phyloP scores from a whole-genome alignment of 1,140 invertebrate genomes.

The Gonatopus flavifemur region DNA sequence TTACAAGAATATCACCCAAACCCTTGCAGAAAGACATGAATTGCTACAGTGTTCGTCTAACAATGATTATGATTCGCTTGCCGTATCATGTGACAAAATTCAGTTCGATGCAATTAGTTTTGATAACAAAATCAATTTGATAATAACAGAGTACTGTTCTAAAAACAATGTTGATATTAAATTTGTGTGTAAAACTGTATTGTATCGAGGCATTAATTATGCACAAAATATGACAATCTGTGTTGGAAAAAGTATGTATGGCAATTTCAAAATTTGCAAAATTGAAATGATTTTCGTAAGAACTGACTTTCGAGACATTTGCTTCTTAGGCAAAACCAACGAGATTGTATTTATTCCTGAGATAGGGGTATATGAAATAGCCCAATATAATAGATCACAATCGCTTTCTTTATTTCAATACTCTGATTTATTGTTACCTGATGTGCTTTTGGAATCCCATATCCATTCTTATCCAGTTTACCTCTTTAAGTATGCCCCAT shows the following conservation, averaged over 20 bases:
- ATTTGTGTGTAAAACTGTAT: not conserved
- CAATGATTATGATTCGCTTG: not conserved
- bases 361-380: conserved; percentile 10
- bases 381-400: not conserved
- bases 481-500: conserved; percentile 3
- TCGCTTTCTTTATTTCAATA: conserved; percentile 3
- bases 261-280: conserved; percentile 7
- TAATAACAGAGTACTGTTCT: not conserved
- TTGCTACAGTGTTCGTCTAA: not conserved
- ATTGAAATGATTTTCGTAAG: conserved; percentile 11
- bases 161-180: not conserved
- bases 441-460: not conserved
- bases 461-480: conserved; percentile 7
- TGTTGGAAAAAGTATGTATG: no score
- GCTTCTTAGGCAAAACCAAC: conserved; percentile 2
- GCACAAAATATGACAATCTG: conserved; percentile 1
- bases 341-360: conserved; percentile 4
- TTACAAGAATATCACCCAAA: conserved; percentile 3
- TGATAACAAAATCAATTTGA: not conserved
- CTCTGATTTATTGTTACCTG: conserved; percentile 2
- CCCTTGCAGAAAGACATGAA: conserved; percentile 1
- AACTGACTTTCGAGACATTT: not conserved
- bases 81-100: not conserved
- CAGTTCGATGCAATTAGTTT: not conserved
- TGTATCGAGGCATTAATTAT: conserved; percentile 9